These are phyloP conservation scores for Scomber colias DNA, from an alignment of 2,113 vertebrate species.

Conservation along the genomic window DNA sequence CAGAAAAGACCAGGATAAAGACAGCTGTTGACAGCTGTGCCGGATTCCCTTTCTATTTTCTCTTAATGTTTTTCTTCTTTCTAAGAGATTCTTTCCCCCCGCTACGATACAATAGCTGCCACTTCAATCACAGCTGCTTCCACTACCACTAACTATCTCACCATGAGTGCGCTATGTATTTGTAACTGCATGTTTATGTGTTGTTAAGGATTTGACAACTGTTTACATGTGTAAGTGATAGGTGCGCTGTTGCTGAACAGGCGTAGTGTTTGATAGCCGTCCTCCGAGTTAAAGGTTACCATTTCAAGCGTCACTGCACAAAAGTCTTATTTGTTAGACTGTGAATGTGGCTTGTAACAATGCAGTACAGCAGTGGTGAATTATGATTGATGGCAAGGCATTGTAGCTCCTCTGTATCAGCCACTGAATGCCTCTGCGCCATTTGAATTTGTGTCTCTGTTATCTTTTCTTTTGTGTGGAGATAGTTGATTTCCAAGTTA, in stretches of 20 bases:
- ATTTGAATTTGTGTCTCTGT: conserved; percentile 52
- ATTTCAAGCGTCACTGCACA: conserved; percentile 77
- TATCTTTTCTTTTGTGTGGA: conserved; percentile 56
- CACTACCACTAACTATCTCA: conserved; percentile 19
- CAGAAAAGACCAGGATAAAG: conserved; percentile 29
- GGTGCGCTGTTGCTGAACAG: conserved; percentile 57
- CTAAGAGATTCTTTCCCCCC: background rate
- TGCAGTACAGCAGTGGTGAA: conserved; percentile 58
- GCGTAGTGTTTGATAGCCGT: conserved; percentile 66
- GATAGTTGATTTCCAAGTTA: conserved; percentile 59
- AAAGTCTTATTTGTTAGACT: conserved; percentile 76
- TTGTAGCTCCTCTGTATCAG: conserved; percentile 60
- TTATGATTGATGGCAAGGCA: conserved; percentile 72
- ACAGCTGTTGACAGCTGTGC: conserved; percentile 23
- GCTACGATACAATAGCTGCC: conserved; percentile 42
- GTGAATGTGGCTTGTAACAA: conserved; percentile 71
- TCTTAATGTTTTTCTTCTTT: conserved; percentile 25
- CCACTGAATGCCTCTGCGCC: conserved; percentile 45
- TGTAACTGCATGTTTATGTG: conserved; percentile 45
- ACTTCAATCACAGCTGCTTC: conserved; percentile 49
- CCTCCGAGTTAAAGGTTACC: conserved; percentile 80
- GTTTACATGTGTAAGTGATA: conserved; percentile 79
- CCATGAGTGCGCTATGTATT: conserved; percentile 48
- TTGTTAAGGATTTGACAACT: conserved; percentile 74
- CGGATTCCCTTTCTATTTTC: background rate